phyloP scores from a whole-genome alignment of 2,797 vertebrate genomes.

The Cossypha dichroa region DNA sequence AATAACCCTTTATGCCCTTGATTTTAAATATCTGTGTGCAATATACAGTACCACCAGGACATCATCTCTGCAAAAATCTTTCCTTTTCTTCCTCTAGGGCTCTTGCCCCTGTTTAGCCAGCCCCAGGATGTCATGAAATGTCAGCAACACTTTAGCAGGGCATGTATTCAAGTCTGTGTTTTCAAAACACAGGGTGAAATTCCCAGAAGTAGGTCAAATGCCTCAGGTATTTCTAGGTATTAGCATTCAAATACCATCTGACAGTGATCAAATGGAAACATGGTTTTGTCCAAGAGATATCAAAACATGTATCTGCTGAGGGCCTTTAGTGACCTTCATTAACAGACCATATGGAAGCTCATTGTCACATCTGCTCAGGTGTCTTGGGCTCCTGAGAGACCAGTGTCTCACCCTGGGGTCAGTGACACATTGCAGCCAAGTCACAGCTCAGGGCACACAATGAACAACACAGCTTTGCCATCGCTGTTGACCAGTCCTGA shows the following conservation, averaged over 20 bases:
- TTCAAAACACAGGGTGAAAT: not conserved
- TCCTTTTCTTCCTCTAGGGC: not conserved
- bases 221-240: not conserved
- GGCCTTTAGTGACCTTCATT: not conserved
- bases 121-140: not conserved
- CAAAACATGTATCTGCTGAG: not conserved
- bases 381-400: not conserved
- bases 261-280: not conserved
- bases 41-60: not conserved
- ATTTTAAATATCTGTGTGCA: not conserved
- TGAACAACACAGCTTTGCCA: not conserved
- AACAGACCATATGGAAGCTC: not conserved
- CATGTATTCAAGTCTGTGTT: not conserved
- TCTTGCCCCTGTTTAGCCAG: not conserved
- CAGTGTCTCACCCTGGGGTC: not conserved
- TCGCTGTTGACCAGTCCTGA: not conserved
- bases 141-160: not conserved
- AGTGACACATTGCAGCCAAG: not conserved
- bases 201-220: not conserved
- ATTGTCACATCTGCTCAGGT: not conserved
- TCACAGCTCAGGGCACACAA: not conserved
- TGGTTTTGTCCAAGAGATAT: not conserved
- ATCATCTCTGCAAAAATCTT: not conserved
- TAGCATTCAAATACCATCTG: not conserved
- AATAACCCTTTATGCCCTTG: not conserved